Conservation (phyloP, 37 sponge, comb jelly and placozoan genomes). For the Cladorhizidae sp. region DNA sequence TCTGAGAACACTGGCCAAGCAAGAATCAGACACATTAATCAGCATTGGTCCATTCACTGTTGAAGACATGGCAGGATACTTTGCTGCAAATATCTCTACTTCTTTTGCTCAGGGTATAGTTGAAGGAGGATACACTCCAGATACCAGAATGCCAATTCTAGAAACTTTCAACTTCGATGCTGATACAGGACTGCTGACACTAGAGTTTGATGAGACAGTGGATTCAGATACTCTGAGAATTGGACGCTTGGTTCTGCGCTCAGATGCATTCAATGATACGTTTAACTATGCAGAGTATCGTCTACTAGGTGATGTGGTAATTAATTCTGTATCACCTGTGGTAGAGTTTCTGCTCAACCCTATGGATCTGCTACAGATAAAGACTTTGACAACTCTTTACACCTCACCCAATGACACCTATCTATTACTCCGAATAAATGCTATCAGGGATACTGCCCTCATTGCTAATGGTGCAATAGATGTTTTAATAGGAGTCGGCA, state of each 20-base stretch:
- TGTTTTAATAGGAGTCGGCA: constrained; percentile 34
- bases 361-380: constrained; percentile 71
- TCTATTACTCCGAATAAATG: constrained; percentile 48
- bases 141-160: constrained; percentile 57
- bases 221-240: constrained; percentile 46
- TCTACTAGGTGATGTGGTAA: constrained; percentile 10
- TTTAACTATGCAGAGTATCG: constrained; percentile 43
- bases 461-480: constrained; percentile 53
- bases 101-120: constrained; percentile 19
- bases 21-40: constrained; percentile 61
- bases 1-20: constrained; percentile 40
- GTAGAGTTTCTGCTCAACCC: constrained; percentile 58
- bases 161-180: constrained; percentile 73
- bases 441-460: constrained; percentile 69
- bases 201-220: constrained; percentile 87
- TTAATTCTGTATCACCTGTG: constrained; percentile 36
- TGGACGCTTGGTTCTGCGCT: constrained; percentile 54
- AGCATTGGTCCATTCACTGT: constrained; percentile 35
- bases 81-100: constrained; percentile 44
- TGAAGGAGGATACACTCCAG: constrained; percentile 46
- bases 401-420: constrained; percentile 76
- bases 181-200: constrained; percentile 68
- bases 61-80: constrained; percentile 63
- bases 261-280: constrained; percentile 17
- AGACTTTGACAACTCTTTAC: constrained; percentile 66